Conservation (phyloP, 2,888 invertebrate genomes). For the Philhelius pedissequus region DNA sequence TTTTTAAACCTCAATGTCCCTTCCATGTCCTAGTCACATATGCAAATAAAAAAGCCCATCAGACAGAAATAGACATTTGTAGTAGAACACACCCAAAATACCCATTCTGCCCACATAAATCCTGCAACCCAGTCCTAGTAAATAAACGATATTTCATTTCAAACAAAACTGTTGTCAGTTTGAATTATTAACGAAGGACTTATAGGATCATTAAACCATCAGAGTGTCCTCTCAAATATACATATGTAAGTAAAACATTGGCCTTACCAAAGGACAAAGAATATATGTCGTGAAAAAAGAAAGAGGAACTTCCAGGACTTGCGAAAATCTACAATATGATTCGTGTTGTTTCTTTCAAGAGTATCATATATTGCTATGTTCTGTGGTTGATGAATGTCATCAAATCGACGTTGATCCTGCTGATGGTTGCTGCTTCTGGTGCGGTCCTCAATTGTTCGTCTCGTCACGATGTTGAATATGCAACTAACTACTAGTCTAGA, state of each 20-base stretch:
- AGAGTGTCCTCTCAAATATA: not conserved
- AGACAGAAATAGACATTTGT: not conserved
- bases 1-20: not conserved
- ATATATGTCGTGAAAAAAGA: not conserved
- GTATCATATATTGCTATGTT: constrained; percentile 34
- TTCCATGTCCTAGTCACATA: not conserved
- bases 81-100: not conserved
- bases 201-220: not conserved
- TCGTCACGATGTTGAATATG: constrained; percentile 33
- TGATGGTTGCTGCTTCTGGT: not conserved
- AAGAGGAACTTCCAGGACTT: not conserved
- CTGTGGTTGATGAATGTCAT: constrained; percentile 46
- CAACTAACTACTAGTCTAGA: constrained; percentile 55
- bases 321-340: not conserved
- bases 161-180: constrained; percentile 6
- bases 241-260: not conserved
- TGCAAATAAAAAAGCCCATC: constrained; percentile 26
- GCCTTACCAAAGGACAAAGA: not conserved
- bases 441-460: constrained; percentile 14
- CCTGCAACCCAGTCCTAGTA: not conserved
- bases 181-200: constrained; percentile 56
- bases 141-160: constrained; percentile 35
- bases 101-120: not conserved
- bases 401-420: constrained; percentile 13
- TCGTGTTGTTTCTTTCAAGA: constrained; percentile 3